Base-by-base conservation (phyloP, 2,797 vertebrate species). In the Manis javanica region DNA sequence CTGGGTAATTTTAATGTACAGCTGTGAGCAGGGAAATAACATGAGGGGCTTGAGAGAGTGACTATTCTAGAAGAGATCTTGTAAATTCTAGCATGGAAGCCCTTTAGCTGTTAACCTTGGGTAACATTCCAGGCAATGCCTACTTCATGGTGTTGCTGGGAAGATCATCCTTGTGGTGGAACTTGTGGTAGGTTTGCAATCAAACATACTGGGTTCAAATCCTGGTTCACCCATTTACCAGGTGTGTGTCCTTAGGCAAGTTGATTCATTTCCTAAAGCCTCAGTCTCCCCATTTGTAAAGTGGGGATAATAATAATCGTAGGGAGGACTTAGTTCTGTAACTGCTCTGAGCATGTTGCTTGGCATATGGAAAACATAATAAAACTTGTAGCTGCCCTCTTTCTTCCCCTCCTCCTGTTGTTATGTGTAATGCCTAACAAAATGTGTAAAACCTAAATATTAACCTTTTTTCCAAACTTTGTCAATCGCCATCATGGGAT, bases 241-340 rank as follows among this genome's bases (percentile, higher is more conserved):
- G 14, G 7, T 87, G 34, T 68, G 51, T 83, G 12, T 23, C 61
- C 55, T 55, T 37, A 34, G 63, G 39, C 49, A 85, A 89, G 90
- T 46, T 39, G 91, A 31, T 86, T 96, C 63, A 86, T 77, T 85
- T 94, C 49, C 55, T 83, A 84, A 69, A 88, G 11, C 14, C 46
- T 57, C 8, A 68, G 59, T 88, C 84, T 88, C 26, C 39, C 63
- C n/a, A 59, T 81, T 71, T 78, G 18, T 83, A 87, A 83, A 63
- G 87, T 24, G 29, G 4, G 5, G 15, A 2, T 21, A 66, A 78
- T 63, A 91, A 78, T 64, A 37, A 29, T 75, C 87, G 18, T 37
- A 75, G 18, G 34, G 49, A 78, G n/a, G 11, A 63, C 39, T 96
- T 71, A 49, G n/a, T 53, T 91, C 29, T 87, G 1, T 42, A 74